Percentiles rank a stretch among this genome's conserved stretches.
Evolutionary conservation across 1,140 invertebrate genomes (phyloP).

Genomic region (Musca vetustissima): DNA sequence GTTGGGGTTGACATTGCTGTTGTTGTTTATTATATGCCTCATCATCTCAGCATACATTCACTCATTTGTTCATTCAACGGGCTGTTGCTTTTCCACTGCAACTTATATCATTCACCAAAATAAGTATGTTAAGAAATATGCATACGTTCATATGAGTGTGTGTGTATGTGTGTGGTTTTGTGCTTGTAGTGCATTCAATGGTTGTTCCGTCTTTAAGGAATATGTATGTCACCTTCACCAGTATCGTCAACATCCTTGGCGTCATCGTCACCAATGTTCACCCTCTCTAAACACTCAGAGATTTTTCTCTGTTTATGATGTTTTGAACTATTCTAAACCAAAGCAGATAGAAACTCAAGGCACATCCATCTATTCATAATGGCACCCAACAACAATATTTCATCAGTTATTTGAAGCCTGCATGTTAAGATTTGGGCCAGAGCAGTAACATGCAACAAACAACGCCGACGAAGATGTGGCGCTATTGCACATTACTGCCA

Average conservation of each 20-base stretch:
- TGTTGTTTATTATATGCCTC: constrained; percentile 22
- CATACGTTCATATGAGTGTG: not conserved
- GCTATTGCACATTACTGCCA: not conserved
- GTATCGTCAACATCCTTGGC: not conserved
- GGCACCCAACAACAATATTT: no score
- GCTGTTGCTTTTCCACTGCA: not conserved
- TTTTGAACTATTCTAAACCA: constrained; percentile 7
- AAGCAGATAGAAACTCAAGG: not conserved
- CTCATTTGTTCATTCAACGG: no score
- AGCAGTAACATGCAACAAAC: no score
- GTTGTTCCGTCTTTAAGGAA: constrained; percentile 2
- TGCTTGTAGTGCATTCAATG: not conserved
- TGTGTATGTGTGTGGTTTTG: not conserved
- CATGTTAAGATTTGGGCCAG: no score
- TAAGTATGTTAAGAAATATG: not conserved
- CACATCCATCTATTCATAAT: not conserved
- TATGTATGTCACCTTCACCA: constrained; percentile 11
- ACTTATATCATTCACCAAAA: constrained; percentile 8
- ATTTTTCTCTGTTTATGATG: constrained; percentile 22
- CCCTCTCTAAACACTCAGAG: constrained; percentile 1
- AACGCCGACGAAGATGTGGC: not conserved
- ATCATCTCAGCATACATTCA: not conserved
- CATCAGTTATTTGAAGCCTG: no score
- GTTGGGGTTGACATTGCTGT: no score
- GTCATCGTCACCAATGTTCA: not conserved